Conservation (phyloP, 1,140 invertebrate genomes). For the Papilio aristodemus region DNA sequence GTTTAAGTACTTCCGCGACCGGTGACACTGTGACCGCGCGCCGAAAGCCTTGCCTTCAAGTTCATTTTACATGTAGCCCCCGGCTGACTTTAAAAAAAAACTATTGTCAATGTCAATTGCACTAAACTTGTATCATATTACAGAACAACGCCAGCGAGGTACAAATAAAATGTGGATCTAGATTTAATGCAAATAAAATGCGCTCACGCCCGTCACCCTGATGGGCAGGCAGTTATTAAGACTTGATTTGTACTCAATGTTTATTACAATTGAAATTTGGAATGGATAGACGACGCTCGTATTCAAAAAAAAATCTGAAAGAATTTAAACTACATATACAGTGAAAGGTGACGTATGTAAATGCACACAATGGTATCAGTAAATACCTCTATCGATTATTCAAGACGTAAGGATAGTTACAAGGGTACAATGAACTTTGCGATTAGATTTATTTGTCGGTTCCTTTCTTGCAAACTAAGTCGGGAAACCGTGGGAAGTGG, state of each 20-base stretch:
- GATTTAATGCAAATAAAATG: too few relatives aligned
- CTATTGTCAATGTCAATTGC: constrained; percentile 18
- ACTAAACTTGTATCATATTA: not conserved
- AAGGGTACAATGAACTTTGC: not conserved
- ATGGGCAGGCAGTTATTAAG: too few relatives aligned
- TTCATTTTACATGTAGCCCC: not conserved
- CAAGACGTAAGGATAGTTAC: not conserved
- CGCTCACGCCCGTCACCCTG: too few relatives aligned
- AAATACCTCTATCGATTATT: not conserved
- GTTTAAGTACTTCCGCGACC: not conserved
- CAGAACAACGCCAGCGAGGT: not conserved
- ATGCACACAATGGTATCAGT: not conserved
- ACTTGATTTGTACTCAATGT: too few relatives aligned
- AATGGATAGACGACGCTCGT: too few relatives aligned
- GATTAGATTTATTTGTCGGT: not conserved
- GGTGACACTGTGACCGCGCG: not conserved
- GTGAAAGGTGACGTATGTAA: not conserved
- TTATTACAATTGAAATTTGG: too few relatives aligned
- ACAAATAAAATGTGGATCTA: not conserved
- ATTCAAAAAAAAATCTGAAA: too few relatives aligned
- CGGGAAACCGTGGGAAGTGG: constrained; percentile 38
- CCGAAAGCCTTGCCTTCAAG: constrained; percentile 10
- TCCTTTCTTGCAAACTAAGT: constrained; percentile 20
- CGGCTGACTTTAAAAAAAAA: constrained; percentile 14
- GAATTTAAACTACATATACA: not conserved